Evolutionary conservation across 1,140 invertebrate genomes (phyloP).

Genomic region (Cyphomyrmex costatus): DNA sequence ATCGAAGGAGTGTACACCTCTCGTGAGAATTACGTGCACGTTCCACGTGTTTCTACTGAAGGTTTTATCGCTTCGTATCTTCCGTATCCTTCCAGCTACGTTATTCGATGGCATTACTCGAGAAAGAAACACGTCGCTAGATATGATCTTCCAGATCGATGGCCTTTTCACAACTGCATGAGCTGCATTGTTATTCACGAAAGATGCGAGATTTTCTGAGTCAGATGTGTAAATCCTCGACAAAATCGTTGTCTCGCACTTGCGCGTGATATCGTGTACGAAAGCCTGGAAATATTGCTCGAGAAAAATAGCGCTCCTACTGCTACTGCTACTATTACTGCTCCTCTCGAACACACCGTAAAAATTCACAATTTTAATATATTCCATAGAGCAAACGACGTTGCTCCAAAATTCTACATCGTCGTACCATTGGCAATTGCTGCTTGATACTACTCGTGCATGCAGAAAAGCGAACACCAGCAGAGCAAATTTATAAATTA

Average conservation of each 20-base stretch:
- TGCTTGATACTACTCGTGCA: not conserved
- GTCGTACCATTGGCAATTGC: slow-evolving; percentile 1
- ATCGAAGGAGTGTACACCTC: not conserved
- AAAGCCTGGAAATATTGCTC: slow-evolving; percentile 35
- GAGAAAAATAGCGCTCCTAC: not conserved
- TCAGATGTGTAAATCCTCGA: not conserved
- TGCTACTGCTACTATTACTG: not conserved
- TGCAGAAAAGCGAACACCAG: not conserved
- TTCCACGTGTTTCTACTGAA: slow-evolving; percentile 4
- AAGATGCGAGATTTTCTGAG: not conserved
- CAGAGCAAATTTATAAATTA: not conserved
- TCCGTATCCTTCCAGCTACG: not conserved
- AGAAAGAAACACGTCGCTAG: not conserved
- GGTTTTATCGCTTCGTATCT: not conserved
- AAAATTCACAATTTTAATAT: slow-evolving; percentile 45
- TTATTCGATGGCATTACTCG: not conserved
- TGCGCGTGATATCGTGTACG: not conserved
- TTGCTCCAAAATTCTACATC: slow-evolving; percentile 55
- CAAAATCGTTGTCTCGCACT: slow-evolving; percentile 36
- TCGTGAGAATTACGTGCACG: slow-evolving; percentile 43
- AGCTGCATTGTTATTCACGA: not conserved
- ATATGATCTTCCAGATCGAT: slow-evolving; percentile 4
- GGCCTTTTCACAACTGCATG: not conserved
- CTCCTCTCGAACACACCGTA: slow-evolving; percentile 2
- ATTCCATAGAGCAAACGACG: slow-evolving; percentile 40